Percentiles rank a stretch among this genome's conserved stretches.
These are phyloP conservation scores for Mnemiopsis leidyi DNA, from an alignment of 37 sponge, comb jelly and placozoan genomes.

Conservation along the genomic window DNA sequence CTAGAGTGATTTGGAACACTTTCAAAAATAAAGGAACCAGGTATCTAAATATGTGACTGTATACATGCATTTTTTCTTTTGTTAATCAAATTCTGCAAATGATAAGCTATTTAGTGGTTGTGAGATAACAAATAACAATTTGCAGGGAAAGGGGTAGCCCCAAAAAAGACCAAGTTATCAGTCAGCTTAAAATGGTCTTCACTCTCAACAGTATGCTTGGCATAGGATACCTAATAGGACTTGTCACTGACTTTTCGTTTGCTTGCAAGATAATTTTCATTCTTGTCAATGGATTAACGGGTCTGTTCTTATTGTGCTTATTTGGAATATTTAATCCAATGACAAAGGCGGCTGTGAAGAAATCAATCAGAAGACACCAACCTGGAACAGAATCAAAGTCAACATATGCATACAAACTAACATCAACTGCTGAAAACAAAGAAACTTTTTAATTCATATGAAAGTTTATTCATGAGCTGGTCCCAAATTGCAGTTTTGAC, in stretches of 20 bases:
- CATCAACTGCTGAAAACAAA: too few species aligned
- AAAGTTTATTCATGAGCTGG: too few species aligned
- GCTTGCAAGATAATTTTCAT: neutral
- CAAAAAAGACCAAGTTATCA: neutral
- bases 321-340: slow-evolving; percentile 48
- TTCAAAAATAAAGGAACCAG: too few species aligned
- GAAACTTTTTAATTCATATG: too few species aligned
- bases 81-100: too few species aligned
- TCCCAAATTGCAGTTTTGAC: too few species aligned
- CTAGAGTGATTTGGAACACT: neutral
- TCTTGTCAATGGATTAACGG: slow-evolving; percentile 17
- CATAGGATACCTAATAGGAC: slow-evolving; percentile 9
- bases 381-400: neutral
- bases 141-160: neutral
- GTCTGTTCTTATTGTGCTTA: slow-evolving; percentile 19
- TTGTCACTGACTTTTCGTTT: slow-evolving; percentile 39
- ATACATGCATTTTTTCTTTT: too few species aligned
- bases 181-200: slow-evolving; percentile 55
- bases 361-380: neutral
- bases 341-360: neutral
- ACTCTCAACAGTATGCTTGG: slow-evolving; percentile 24
- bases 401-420: neutral
- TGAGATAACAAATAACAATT: too few species aligned
- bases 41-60: too few species aligned
- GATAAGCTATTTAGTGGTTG: too few species aligned